Evolutionary conservation across 37 sponge, comb jelly and placozoan genomes (phyloP).

Genomic region (Spongilla lacustris): DNA sequence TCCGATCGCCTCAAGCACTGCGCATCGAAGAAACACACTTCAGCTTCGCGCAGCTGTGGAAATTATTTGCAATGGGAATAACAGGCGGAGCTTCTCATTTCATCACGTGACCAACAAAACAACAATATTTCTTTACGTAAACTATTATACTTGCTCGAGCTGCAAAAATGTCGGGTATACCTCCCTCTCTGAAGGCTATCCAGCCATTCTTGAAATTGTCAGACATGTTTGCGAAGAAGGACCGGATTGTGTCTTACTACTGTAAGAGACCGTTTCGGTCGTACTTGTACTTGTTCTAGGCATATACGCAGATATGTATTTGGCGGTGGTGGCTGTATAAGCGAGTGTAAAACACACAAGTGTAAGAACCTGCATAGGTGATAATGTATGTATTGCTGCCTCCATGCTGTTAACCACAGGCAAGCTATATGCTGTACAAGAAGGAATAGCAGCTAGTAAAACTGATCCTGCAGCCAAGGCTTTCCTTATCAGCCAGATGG

Average conservation of each 20-base stretch:
- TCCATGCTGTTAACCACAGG: conserved; percentile 44
- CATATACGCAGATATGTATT: too few relatives aligned
- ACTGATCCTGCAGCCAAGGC: conserved; percentile 54
- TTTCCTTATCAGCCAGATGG: conserved; percentile 66
- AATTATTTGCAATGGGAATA: neutral
- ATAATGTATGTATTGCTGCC: too few relatives aligned
- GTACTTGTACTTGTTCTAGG: neutral
- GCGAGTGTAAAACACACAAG: too few relatives aligned
- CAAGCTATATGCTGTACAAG: conserved; percentile 72
- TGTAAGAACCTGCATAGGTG: too few relatives aligned
- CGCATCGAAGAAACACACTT: neutral
- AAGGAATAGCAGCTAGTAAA: conserved; percentile 52
- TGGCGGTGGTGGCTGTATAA: neutral
- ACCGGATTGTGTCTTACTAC: conserved; percentile 82
- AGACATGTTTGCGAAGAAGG: conserved; percentile 76
- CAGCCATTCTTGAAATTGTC: conserved; percentile 64
- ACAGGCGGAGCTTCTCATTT: neutral
- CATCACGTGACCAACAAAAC: conserved; percentile 24
- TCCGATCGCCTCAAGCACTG: neutral
- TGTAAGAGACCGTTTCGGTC: conserved; percentile 47
- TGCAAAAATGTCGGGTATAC: conserved; percentile 26
- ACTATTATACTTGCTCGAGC: neutral
- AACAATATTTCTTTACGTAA: neutral
- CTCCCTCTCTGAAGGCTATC: conserved; percentile 58
- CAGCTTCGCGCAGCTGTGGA: neutral